Percentiles rank a stretch among this genome's conserved stretches.
Conservation (phyloP, 2,113 vertebrate species). For the human (Homo sapiens) region GRCh38 chr18:10279001-10279500, state of each 20-base stretch:
- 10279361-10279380: background rate
- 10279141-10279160: background rate
- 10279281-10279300: background rate
- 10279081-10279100: background rate
- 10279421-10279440: background rate
- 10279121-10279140: background rate
- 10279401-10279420: background rate
- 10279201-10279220: background rate
- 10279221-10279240: background rate
- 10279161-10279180: background rate
- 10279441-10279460: background rate
- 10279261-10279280: background rate
- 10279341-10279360: background rate
- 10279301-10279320: background rate
- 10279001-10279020: background rate
- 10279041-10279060: background rate
- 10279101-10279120: background rate
- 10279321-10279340: background rate
- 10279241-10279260: background rate
- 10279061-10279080: background rate
- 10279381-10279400: background rate
- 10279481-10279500: background rate
- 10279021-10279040: background rate
- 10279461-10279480: background rate
- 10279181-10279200: background rate